A percentile compares a stretch with the other conserved stretches of the same genome.
Conservation (phyloP, 2,888 invertebrate species). For the Lochmaea capreae region DNA sequence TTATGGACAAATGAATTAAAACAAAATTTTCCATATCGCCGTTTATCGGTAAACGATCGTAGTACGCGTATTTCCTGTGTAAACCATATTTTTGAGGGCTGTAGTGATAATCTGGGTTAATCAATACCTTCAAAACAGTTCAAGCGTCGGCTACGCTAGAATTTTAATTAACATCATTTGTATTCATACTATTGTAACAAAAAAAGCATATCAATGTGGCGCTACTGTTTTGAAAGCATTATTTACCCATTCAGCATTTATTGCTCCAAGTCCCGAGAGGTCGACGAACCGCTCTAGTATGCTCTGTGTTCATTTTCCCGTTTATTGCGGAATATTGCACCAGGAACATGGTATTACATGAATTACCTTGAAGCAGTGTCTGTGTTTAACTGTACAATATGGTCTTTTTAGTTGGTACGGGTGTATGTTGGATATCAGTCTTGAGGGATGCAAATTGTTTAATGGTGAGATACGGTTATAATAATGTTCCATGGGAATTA, state of each 20-base stretch:
- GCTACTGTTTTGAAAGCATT: slow-evolving; percentile 30
- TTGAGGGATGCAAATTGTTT: slow-evolving; percentile 5
- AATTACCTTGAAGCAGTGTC: slow-evolving; percentile 19
- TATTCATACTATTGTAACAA: not conserved
- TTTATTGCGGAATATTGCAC: slow-evolving; percentile 36
- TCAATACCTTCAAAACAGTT: not conserved
- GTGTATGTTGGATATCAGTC: slow-evolving; percentile 10
- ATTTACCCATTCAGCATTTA: slow-evolving; percentile 37
- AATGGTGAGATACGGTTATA: not conserved
- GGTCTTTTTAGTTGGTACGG: slow-evolving; percentile 14
- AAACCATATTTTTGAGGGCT: not conserved
- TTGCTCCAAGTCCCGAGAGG: slow-evolving; percentile 31
- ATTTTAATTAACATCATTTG: not conserved
- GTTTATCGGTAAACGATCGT: no score
- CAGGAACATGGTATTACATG: slow-evolving; percentile 28
- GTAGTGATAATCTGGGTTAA: not conserved
- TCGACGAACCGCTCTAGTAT: slow-evolving; percentile 33
- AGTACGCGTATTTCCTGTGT: not conserved
- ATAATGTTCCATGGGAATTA: not conserved
- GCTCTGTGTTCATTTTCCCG: slow-evolving; percentile 30
- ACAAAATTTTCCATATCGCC: no score
- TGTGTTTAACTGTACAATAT: slow-evolving; percentile 19
- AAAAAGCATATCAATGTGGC: slow-evolving; percentile 4
- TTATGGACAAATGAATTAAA: not conserved
- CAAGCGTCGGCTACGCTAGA: not conserved